Evolutionary conservation across 2,888 invertebrate genomes (phyloP).

Genomic region (Eremobia ochroleuca): DNA sequence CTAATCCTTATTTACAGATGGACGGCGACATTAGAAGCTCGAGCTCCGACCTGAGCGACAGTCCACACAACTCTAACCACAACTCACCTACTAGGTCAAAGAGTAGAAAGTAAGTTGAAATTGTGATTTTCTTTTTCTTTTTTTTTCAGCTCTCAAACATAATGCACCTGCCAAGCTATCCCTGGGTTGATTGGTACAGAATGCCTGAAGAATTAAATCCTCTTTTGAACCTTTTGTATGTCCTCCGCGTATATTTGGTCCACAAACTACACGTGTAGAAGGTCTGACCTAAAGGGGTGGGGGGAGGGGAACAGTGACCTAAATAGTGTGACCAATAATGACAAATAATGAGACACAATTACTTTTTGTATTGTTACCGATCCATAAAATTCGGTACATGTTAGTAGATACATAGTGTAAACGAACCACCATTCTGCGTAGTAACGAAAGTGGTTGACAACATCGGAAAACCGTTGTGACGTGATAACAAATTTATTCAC

Average conservation of each 20-base stretch:
- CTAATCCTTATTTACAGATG: slow-evolving; percentile 91
- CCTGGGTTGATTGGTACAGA: not conserved
- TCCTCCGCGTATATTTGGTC: too few species aligned
- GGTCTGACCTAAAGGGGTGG: too few species aligned
- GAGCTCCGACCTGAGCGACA: slow-evolving; percentile 93
- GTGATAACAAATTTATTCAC: not conserved
- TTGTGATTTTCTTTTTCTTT: not conserved
- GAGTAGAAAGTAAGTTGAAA: slow-evolving; percentile 81
- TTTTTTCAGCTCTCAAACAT: not conserved
- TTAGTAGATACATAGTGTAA: not conserved
- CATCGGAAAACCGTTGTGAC: not conserved
- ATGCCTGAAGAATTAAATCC: not conserved
- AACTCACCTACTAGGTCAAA: slow-evolving; percentile 79
- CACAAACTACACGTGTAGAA: too few species aligned
- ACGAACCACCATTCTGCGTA: too few species aligned
- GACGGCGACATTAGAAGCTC: slow-evolving; percentile 96
- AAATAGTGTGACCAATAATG: too few species aligned
- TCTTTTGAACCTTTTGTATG: not conserved
- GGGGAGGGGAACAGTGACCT: too few species aligned
- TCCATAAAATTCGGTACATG: not conserved
- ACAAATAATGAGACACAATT: too few species aligned
- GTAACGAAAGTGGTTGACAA: too few species aligned
- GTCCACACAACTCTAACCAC: slow-evolving; percentile 87
- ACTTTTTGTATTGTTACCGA: too few species aligned
- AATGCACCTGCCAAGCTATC: not conserved